phyloP scores from a whole-genome alignment of 2,113 vertebrate genomes.

The Pithys albifrons region DNA sequence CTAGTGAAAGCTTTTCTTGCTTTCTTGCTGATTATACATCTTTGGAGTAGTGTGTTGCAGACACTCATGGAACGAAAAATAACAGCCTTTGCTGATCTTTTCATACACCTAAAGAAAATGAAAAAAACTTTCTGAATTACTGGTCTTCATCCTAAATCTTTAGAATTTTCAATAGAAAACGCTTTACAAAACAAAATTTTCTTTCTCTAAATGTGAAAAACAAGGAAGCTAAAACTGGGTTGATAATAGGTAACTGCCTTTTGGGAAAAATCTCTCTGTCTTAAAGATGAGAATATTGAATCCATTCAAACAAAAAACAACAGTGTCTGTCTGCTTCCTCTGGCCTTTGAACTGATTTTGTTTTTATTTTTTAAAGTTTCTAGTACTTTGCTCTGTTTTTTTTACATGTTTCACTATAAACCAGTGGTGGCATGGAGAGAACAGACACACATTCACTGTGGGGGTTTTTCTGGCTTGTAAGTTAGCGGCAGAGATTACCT shows the following conservation, averaged over 20 bases:
- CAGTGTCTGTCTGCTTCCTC: not conserved
- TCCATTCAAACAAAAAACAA: not conserved
- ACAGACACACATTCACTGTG: not conserved
- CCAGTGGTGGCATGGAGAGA: rapidly evolving
- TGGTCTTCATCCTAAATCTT: not conserved
- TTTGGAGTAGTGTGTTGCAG: not conserved
- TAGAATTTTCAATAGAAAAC: not conserved
- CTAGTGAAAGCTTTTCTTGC: not conserved
- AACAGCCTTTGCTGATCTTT: not conserved
- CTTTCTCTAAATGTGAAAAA: not conserved
- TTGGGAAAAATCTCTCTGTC: not conserved
- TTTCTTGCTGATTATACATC: not conserved
- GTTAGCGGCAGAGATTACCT: not conserved
- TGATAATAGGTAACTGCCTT: not conserved
- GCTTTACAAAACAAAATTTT: not conserved
- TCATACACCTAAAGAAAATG: not conserved
- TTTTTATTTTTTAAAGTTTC: not conserved
- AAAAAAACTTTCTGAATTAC: not conserved
- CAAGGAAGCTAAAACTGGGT: not conserved
- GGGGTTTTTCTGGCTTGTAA: not conserved
- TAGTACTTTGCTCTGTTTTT: rapidly evolving
- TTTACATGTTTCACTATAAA: not conserved
- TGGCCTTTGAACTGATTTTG: not conserved
- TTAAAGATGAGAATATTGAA: not conserved
- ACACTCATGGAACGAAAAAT: not conserved